A percentile compares a stretch with the other conserved stretches of the same genome.
These are phyloP conservation scores for Cirrhinus mrigala DNA, from an alignment of 2,797 vertebrate genomes.

Conservation along the genomic window DNA sequence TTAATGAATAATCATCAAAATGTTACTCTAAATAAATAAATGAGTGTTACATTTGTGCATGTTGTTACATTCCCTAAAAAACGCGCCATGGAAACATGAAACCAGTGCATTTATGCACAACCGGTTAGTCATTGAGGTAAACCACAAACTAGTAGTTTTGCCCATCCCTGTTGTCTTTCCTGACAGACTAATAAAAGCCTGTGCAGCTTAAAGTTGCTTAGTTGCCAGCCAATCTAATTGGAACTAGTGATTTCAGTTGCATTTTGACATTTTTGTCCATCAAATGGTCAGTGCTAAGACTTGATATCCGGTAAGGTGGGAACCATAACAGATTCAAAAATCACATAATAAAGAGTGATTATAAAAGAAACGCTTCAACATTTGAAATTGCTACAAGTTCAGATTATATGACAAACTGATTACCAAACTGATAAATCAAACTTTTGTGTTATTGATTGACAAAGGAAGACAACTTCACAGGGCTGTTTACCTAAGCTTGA, in stretches of 20 bases:
- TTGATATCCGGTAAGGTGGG: background rate
- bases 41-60: too few relatives aligned
- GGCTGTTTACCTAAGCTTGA: conserved; percentile 45
- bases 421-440: background rate
- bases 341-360: background rate
- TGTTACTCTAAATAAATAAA: too few relatives aligned
- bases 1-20: too few relatives aligned
- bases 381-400: too few relatives aligned
- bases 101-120: background rate
- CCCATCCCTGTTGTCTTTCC: background rate
- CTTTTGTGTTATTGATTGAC: conserved; percentile 8
- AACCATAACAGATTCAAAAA: background rate
- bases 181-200: background rate
- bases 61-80: background rate
- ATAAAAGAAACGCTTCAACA: too few relatives aligned
- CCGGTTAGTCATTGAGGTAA: background rate
- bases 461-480: conserved; percentile 21
- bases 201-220: background rate
- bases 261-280: background rate
- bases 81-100: background rate
- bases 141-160: background rate
- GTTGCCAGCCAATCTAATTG: background rate
- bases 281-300: background rate
- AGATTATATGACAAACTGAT: background rate
- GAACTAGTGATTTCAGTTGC: background rate